Percentiles rank a stretch among this genome's conserved stretches.
phyloP scores from a whole-genome alignment of 2,113 vertebrate genomes.

The Proterorhinus semilunaris region DNA sequence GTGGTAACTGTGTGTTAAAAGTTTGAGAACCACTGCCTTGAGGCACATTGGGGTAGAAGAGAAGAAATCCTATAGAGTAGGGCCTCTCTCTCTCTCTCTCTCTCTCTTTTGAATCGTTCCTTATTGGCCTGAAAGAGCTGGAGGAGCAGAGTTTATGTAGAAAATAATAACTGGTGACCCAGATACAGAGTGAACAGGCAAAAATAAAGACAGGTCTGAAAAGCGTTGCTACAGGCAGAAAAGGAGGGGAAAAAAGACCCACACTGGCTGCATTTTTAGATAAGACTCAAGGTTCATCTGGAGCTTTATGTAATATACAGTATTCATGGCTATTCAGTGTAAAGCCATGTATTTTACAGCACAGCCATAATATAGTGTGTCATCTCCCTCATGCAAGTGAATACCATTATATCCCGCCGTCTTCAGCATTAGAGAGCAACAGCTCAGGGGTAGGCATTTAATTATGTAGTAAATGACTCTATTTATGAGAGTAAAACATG shows the following conservation, averaged over 20 bases:
- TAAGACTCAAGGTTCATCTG: constrained; percentile 12
- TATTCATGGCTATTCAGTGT: constrained; percentile 6
- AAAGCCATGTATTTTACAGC: neutral
- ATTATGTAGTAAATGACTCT: neutral
- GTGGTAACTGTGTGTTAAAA: too few species aligned
- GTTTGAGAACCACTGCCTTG: too few species aligned
- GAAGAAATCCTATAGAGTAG: neutral
- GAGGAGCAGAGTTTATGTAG: constrained; percentile 16
- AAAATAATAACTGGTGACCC: constrained; percentile 38
- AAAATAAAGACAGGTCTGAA: constrained; percentile 35
- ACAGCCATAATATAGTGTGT: neutral
- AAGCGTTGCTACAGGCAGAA: constrained; percentile 10
- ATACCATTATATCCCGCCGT: neutral
- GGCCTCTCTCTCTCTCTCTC: too few species aligned
- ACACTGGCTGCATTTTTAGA: constrained; percentile 29
- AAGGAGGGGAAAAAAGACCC: neutral
- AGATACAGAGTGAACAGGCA: constrained; percentile 35
- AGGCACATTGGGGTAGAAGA: neutral
- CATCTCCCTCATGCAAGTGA: neutral
- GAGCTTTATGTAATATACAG: neutral
- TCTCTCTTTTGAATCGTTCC: neutral
- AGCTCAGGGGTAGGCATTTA: neutral
- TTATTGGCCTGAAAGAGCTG: constrained; percentile 8
- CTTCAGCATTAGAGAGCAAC: neutral
- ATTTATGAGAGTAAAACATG: neutral